Evolutionary conservation across 2,113 vertebrate species (phyloP).

Genomic region (Elanus axillaris): DNA sequence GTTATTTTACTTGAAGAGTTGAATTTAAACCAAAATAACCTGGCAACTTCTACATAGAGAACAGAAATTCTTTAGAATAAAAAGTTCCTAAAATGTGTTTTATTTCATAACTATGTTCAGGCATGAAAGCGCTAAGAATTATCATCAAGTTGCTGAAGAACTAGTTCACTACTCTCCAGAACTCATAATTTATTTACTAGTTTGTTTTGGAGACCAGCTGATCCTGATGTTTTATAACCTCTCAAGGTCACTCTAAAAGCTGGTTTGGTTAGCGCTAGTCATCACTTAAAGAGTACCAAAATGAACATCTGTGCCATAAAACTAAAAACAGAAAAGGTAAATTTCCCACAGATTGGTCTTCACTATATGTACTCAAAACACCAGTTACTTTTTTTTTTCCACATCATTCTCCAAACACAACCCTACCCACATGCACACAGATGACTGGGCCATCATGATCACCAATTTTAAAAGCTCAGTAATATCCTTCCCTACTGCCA

Average conservation of each 20-base stretch:
- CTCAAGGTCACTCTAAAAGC: neutral
- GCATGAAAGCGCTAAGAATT: neutral
- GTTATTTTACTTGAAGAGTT: neutral
- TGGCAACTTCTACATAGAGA: neutral
- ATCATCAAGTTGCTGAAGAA: neutral
- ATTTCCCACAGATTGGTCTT: neutral
- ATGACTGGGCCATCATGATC: neutral
- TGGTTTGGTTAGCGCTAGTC: neutral
- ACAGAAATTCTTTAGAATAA: neutral
- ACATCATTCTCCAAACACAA: neutral
- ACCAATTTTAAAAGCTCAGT: neutral
- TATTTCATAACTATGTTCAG: neutral
- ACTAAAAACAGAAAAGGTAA: neutral
- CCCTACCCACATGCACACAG: neutral
- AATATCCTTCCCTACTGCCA: neutral
- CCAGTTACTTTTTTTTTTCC: neutral
- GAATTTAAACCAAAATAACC: neutral
- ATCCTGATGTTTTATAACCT: neutral
- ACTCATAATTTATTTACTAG: neutral
- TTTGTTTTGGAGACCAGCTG: neutral
- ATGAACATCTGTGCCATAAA: neutral
- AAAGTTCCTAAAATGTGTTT: neutral
- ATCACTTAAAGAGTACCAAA: neutral
- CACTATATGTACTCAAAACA: neutral
- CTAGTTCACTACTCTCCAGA: neutral